Percentiles rank a stretch among this genome's conserved stretches.
These are phyloP conservation scores for Brachionus manjavacas DNA, from an alignment of 1,140 invertebrate species.

Conservation along the genomic window DNA sequence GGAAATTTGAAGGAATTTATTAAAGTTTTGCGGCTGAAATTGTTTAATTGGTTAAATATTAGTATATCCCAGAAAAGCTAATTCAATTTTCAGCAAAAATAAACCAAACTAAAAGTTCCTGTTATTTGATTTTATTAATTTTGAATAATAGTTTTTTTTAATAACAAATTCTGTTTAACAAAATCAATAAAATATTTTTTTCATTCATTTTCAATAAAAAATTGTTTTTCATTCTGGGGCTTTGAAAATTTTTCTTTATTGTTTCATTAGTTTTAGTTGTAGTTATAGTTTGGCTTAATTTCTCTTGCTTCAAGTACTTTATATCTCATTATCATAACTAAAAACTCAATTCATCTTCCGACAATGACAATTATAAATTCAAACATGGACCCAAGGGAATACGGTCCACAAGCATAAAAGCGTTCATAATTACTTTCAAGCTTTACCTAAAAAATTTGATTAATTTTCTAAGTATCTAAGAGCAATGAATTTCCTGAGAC, in stretches of 20 bases:
- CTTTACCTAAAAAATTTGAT: neutral
- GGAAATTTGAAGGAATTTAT: neutral
- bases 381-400: neutral
- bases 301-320: neutral
- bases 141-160: neutral
- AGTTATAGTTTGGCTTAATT: neutral
- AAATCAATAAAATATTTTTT: conserved; percentile 31
- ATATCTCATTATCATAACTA: conserved; percentile 5
- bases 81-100: neutral
- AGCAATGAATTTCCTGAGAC: neutral
- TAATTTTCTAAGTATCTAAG: neutral
- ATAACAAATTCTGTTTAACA: neutral
- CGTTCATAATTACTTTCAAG: neutral
- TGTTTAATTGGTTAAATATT: neutral
- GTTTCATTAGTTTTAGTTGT: conserved; percentile 35
- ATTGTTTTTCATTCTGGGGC: neutral
- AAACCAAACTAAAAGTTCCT: neutral
- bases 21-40: neutral
- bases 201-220: conserved; percentile 6
- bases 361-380: neutral
- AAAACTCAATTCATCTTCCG: neutral
- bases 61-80: neutral
- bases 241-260: conserved; percentile 3
- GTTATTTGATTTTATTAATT: neutral
- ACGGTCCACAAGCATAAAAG: neutral